Conservation (phyloP, 2,888 invertebrate genomes). For the Chydorus sphaericus region DNA sequence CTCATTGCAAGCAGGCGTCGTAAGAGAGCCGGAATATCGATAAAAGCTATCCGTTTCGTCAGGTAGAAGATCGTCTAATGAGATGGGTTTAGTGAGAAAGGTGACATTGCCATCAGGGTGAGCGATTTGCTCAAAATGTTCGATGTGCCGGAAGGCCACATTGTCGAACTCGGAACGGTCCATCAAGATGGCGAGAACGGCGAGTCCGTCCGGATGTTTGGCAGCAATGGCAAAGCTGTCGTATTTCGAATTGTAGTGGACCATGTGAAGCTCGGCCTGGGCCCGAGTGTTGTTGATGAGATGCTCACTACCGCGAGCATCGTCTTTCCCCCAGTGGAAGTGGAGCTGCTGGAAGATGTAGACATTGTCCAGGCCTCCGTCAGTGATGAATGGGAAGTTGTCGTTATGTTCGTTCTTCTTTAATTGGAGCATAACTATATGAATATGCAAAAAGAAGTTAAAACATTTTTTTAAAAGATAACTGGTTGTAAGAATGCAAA, state of each 20-base stretch:
- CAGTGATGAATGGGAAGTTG: slow-evolving; percentile 16
- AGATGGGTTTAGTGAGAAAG: slow-evolving; percentile 17
- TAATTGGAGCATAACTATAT: not conserved
- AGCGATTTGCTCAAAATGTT: slow-evolving; percentile 22
- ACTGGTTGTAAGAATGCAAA: slow-evolving; percentile 26
- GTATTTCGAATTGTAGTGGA: slow-evolving; percentile 49
- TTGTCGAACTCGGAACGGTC: slow-evolving; percentile 20
- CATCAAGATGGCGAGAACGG: slow-evolving; percentile 46
- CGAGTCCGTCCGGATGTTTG: slow-evolving; percentile 39
- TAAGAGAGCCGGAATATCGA: slow-evolving; percentile 55
- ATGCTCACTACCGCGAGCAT: slow-evolving; percentile 60
- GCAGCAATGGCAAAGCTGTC: slow-evolving; percentile 36
- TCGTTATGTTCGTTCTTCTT: not conserved
- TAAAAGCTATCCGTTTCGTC: slow-evolving; percentile 38
- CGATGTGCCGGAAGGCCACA: slow-evolving; percentile 21
- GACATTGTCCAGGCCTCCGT: slow-evolving; percentile 43
- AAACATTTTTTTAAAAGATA: not conserved
- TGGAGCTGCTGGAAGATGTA: slow-evolving; percentile 58
- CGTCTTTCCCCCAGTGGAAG: slow-evolving; percentile 69
- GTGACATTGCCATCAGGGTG: slow-evolving; percentile 21
- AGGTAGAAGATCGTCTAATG: slow-evolving; percentile 39
- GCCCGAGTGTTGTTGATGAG: slow-evolving; percentile 26
- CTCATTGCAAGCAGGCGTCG: slow-evolving; percentile 57
- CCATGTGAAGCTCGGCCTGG: slow-evolving; percentile 61
- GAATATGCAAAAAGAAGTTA: not conserved